A percentile compares a stretch with the other conserved stretches of the same genome.
These are phyloP conservation scores for Planococcus citri DNA, from an alignment of 1,140 invertebrate species.

Conservation along the genomic window DNA sequence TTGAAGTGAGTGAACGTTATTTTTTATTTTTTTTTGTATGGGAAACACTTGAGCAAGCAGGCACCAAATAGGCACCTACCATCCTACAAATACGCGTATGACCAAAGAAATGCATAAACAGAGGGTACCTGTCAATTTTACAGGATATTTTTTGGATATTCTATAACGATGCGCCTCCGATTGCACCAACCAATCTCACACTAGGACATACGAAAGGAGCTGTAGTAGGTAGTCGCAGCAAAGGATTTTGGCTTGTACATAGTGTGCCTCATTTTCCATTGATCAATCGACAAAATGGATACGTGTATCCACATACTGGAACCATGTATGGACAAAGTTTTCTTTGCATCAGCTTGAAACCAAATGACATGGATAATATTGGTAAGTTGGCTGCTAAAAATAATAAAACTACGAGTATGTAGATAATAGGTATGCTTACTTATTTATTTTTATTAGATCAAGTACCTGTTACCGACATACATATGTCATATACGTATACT, in stretches of 20 bases:
- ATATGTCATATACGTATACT: too few species aligned
- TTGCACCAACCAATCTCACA: constrained; percentile 36
- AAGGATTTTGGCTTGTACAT: constrained; percentile 83
- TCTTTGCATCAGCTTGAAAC: constrained; percentile 62
- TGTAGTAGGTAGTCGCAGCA: constrained; percentile 51
- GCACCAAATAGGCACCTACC: too few species aligned
- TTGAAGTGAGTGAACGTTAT: constrained; percentile 21
- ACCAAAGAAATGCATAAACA: too few species aligned
- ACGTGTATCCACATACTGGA: constrained; percentile 61
- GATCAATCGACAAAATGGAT: constrained; percentile 36
- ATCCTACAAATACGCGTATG: neutral
- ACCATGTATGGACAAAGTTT: constrained; percentile 70
- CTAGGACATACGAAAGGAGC: constrained; percentile 75
- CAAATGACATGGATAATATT: constrained; percentile 50
- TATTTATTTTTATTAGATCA: too few species aligned
- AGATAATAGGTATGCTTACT: too few species aligned
- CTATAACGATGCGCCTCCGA: constrained; percentile 79
- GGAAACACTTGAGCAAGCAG: too few species aligned
- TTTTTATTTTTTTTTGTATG: neutral
- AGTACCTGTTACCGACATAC: too few species aligned
- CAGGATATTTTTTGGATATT: constrained; percentile 43
- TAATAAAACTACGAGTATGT: too few species aligned
- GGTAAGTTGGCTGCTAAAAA: constrained; percentile 34
- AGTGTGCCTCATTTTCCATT: constrained; percentile 77
- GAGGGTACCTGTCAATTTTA: neutral